Evolutionary conservation across 1,140 invertebrate species (phyloP), one percentile per base, ranked within the genome.

Genomic region (Ceratitis capitata): DNA sequence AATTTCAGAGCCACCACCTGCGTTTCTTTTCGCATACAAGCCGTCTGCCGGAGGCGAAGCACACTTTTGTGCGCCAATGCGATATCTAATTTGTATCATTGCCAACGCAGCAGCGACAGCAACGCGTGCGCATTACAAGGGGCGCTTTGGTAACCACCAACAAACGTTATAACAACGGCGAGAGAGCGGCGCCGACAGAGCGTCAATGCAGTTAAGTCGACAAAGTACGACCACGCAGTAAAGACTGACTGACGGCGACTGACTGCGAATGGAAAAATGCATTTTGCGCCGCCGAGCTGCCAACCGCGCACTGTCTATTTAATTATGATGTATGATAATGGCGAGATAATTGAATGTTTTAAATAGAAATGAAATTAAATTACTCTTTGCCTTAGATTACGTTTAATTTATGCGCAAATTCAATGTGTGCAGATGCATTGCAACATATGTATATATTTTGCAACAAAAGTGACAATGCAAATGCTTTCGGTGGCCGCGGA

Each of bases 261-360:
- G 19, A 78, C 9, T 69, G 64, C 35, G 14, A 64, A 35, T 39
- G 32, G 29, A 78, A 69, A 42, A 78, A 9, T 78, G 69, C 32
- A 78, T 78, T 45, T 14, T 29, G 61, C 29, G 61, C 26, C 32
- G 35, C 69, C 39, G 19, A 7, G 23, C 35, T 23, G n/a, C 39
- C 4, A 32, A 78, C 69, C 69, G 39, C 32, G n/a, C 69, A 23
- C 39, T 39, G 69, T 23, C 39, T 45, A n/a, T 78, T 42, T 78
- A 78, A 45, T 78, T 78, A 78, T 78, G 69, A 78, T 78, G 39
- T 78, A 78, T 78, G 35, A 78, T 78, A 78, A 78, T 78, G 42
- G 69, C 69, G 19, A 78, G 39, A 78, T 78, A 78, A 78, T 78
- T 78, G 69, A 78, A 78, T 78, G 69, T 78, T 78, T 78, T 78